Percentiles rank a stretch among this genome's conserved stretches.
These are phyloP conservation scores for Nebria brevicollis DNA, from an alignment of 2,888 invertebrate species.

Conservation along the genomic window DNA sequence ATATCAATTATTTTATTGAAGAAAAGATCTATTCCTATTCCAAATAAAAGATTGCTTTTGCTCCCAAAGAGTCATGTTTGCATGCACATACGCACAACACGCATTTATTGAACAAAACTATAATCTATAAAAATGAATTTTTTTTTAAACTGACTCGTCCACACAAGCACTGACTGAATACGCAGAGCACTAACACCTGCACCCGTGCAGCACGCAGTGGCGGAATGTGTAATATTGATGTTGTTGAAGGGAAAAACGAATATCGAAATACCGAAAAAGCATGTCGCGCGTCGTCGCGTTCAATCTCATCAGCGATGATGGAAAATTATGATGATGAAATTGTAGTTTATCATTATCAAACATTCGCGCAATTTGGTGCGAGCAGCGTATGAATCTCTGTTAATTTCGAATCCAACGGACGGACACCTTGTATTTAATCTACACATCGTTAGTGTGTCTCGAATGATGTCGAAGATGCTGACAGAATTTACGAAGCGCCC, in stretches of 20 bases:
- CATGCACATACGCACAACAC: conserved; percentile 1
- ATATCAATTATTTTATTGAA: no score
- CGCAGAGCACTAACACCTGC: conserved; percentile 8
- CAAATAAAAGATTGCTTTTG: background rate
- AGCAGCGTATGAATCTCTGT: background rate
- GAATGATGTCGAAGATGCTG: background rate
- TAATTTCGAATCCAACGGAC: background rate
- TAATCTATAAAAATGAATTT: background rate
- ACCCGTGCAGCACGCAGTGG: conserved; percentile 35
- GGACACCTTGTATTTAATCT: background rate
- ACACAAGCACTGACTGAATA: conserved; percentile 15
- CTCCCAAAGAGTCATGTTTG: background rate
- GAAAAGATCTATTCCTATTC: background rate
- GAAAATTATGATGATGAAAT: background rate
- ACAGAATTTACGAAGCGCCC: background rate
- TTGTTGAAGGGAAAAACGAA: conserved; percentile 15
- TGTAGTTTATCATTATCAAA: background rate
- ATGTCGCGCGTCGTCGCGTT: background rate
- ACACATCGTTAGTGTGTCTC: background rate
- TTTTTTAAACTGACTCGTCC: background rate
- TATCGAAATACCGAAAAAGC: background rate
- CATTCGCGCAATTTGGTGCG: background rate
- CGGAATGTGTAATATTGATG: conserved; percentile 38
- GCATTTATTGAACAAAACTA: background rate
- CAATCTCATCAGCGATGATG: background rate